Conservation (phyloP, 2,888 invertebrate genomes). For the Apeira syringaria region DNA sequence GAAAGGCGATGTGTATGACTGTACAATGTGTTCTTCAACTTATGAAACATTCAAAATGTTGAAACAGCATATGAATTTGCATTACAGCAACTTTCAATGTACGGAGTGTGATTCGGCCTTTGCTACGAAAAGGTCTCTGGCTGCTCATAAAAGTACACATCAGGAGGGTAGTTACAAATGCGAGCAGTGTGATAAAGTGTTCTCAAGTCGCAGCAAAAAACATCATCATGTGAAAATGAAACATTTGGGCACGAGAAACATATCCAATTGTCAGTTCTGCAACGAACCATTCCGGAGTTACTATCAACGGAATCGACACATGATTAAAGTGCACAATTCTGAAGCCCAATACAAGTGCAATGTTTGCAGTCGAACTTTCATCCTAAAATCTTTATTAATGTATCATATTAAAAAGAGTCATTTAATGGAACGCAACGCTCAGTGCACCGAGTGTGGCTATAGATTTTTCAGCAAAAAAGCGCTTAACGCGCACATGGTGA, state of each 20-base stretch:
- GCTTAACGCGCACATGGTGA: slow-evolving; percentile 76
- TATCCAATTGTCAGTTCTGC: slow-evolving; percentile 68
- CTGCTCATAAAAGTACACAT: slow-evolving; percentile 58
- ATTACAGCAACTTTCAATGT: slow-evolving; percentile 65
- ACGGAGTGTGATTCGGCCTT: slow-evolving; percentile 56
- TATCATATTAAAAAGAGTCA: slow-evolving; percentile 71
- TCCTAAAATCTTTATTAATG: slow-evolving; percentile 65
- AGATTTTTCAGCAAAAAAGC: slow-evolving; percentile 80
- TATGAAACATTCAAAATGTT: slow-evolving; percentile 75
- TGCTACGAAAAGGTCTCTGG: slow-evolving; percentile 59
- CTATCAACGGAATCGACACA: slow-evolving; percentile 68
- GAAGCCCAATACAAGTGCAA: slow-evolving; percentile 72
- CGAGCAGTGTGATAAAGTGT: slow-evolving; percentile 66
- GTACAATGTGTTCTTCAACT: slow-evolving; percentile 58
- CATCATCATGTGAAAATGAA: slow-evolving; percentile 69
- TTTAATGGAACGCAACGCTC: slow-evolving; percentile 73
- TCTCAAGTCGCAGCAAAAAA: slow-evolving; percentile 54
- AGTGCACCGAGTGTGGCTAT: slow-evolving; percentile 76
- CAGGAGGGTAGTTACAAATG: slow-evolving; percentile 66
- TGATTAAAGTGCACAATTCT: slow-evolving; percentile 67
- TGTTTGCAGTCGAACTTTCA: slow-evolving; percentile 58
- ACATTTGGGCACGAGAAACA: slow-evolving; percentile 63
- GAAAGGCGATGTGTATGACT: slow-evolving; percentile 63
- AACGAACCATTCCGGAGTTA: slow-evolving; percentile 65
- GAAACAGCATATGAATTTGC: slow-evolving; percentile 72